Conservation (phyloP, 2,888 invertebrate species). For the Chorisops tibialis region DNA sequence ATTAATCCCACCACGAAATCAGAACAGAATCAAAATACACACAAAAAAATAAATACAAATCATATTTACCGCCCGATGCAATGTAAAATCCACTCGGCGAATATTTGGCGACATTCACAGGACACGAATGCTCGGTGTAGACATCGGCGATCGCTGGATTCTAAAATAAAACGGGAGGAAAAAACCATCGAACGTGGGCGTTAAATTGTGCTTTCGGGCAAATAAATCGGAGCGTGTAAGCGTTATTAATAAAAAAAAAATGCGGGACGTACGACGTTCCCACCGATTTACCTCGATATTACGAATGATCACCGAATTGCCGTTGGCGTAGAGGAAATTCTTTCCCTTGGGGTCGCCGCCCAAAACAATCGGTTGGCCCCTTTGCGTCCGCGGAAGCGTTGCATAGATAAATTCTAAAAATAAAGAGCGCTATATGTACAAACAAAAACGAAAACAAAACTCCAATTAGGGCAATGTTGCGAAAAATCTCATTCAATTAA, state of each 20-base stretch:
- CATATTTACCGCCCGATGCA: conserved; percentile 84
- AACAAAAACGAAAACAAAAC: not conserved
- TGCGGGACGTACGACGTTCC: not conserved
- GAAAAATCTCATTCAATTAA: not conserved
- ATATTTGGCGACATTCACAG: conserved; percentile 95
- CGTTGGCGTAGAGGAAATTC: conserved; percentile 95
- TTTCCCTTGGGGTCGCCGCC: conserved; percentile 96
- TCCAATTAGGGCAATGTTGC: not conserved
- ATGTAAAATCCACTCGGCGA: conserved; percentile 98
- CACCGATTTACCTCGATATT: conserved; percentile 75
- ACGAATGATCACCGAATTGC: conserved; percentile 95
- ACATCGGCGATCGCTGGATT: conserved; percentile 91
- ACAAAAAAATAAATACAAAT: conserved; percentile 7
- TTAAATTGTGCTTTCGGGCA: not conserved
- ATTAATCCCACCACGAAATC: not conserved
- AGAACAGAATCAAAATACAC: not conserved
- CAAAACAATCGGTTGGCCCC: conserved; percentile 91
- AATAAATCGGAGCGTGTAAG: not conserved
- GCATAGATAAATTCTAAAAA: conserved; percentile 83
- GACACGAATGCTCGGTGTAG: conserved; percentile 95
- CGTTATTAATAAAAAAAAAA: not conserved
- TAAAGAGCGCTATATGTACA: not conserved
- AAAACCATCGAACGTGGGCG: not conserved
- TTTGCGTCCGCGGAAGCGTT: conserved; percentile 87
- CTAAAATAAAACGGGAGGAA: conserved; percentile 50